Conservation (phyloP, 2,888 invertebrate genomes). For the Hermaeophaga mercurialis region DNA sequence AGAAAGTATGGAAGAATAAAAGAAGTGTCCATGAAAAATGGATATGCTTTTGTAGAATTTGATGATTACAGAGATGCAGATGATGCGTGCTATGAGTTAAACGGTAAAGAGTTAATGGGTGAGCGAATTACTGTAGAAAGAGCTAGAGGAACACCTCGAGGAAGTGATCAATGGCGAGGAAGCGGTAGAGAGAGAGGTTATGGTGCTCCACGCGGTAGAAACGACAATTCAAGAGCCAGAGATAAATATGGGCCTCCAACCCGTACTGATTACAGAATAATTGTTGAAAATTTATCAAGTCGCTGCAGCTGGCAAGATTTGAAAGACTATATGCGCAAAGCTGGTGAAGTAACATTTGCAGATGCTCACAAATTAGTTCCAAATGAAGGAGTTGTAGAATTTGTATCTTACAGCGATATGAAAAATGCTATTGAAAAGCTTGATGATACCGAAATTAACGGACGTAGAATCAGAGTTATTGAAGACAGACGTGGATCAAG, state of each 20-base stretch:
- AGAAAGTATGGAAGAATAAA: constrained; percentile 92
- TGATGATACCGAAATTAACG: constrained; percentile 93
- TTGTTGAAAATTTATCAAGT: constrained; percentile 97
- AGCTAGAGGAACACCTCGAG: constrained; percentile 75
- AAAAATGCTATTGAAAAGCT: constrained; percentile 92
- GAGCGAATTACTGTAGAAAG: constrained; percentile 90
- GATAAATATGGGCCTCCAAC: constrained; percentile 95
- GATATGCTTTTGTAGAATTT: constrained; percentile 98
- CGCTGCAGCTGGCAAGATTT: constrained; percentile 99
- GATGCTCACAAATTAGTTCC: constrained; percentile 84
- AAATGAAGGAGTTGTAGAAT: constrained; percentile 77
- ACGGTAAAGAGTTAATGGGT: constrained; percentile 94
- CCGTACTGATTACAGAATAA: constrained; percentile 93
- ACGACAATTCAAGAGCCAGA: constrained; percentile 61
- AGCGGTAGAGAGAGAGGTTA: constrained; percentile 40
- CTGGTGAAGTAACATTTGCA: constrained; percentile 96
- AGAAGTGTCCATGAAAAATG: constrained; percentile 95
- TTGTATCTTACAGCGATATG: constrained; percentile 89
- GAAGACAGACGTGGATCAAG: constrained; percentile 71
- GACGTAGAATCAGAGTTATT: constrained; percentile 84
- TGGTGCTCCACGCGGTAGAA: constrained; percentile 61
- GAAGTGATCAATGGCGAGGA: constrained; percentile 75
- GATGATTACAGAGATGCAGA: constrained; percentile 97
- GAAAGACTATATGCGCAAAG: constrained; percentile 97
- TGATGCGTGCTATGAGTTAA: constrained; percentile 97